phyloP scores from a whole-genome alignment of 2,797 vertebrate genomes.

The Oreortyx pictus region DNA sequence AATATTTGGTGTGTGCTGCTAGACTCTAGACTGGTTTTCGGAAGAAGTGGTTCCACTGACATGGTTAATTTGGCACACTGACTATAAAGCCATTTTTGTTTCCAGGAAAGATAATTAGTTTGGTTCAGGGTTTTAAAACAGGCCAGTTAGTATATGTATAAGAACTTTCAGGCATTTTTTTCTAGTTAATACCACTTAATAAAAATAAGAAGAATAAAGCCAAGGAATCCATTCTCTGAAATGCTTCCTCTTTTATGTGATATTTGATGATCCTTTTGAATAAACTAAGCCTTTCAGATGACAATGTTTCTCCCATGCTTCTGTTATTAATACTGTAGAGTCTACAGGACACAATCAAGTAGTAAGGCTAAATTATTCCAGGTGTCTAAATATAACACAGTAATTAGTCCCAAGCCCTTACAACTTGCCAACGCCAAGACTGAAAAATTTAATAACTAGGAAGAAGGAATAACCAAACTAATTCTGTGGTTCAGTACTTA shows the following conservation, averaged over 20 bases:
- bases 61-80: neutral
- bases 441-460: neutral
- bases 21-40: constrained; percentile 30
- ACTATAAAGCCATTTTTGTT: neutral
- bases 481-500: neutral
- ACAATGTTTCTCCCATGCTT: neutral
- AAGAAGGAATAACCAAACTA: neutral
- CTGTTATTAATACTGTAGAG: neutral
- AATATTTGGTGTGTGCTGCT: constrained; percentile 38
- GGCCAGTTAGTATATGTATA: neutral
- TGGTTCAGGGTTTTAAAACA: neutral
- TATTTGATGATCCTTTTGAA: neutral
- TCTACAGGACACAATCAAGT: neutral
- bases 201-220: neutral
- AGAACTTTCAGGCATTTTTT: neutral
- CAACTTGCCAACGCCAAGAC: neutral
- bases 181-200: neutral
- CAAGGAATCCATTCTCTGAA: neutral
- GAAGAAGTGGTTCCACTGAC: neutral
- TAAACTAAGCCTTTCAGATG: neutral
- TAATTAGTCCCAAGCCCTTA: neutral
- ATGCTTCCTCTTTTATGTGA: neutral
- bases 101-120: neutral
- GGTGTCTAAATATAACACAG: neutral
- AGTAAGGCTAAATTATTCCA: neutral